Evolutionary conservation across 2,888 invertebrate species (phyloP), one percentile per base, ranked within the genome.

Genomic region (Muscina levida): DNA sequence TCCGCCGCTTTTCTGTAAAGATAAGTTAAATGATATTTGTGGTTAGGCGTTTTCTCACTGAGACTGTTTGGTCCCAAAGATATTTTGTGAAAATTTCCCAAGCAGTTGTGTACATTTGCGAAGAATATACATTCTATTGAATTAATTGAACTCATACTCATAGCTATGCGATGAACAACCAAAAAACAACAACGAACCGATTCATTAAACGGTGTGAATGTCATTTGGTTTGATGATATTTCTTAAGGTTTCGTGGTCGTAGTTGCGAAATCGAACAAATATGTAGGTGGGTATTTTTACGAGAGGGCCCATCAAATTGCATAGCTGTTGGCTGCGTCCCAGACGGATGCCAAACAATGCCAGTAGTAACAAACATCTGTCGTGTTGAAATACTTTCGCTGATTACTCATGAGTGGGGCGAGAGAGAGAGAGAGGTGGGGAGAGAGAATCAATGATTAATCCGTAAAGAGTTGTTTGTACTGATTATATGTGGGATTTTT

Each of bases 71-170:
- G 22, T 42, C 42, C 59, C 59, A 37, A 13, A 17, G 59, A 31
- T 17, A 19, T 39, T 59, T 19, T 57, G 19, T 59, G 59, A 59
- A 59, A 59, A 59, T 42, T 42, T 62, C 62, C 42, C 62, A 42
- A 39, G 42, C 62, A 62, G 62, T 62, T 62, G 62, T 62, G 62
- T 39, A 19, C 8, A 3, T 31, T 15, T 57, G 1, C 15, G 62
- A 13, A 39, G 31, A 31, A 31, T 31, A 31, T 31, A 31, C 8
- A 31, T 31, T n/a, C 62, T 39, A 11, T 62, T 42, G 62, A 62
- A 62, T 39, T 62, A 42, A 59, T 62, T 39, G 19, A 31, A 59
- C 15, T 24, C 17, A 2, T 24, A n/a, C 11, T 56, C 1, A 13
- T 56, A 1, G n/a, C 13, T 19, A 8, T 59, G 2, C 53, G 13